phyloP scores from a whole-genome alignment of 1,140 invertebrate genomes.

The Pinna nobilis region DNA sequence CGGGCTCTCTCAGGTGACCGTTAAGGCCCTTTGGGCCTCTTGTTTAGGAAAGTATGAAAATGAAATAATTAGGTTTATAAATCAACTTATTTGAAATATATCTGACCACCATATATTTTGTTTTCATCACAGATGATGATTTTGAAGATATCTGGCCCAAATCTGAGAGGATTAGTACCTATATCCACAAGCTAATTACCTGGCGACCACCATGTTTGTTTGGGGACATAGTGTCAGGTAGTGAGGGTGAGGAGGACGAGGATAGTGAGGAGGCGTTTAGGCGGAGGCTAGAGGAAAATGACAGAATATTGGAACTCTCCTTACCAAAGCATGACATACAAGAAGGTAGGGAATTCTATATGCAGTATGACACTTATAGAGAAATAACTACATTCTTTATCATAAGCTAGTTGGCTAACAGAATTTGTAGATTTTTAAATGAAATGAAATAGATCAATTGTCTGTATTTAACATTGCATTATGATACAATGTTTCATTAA shows the following conservation, averaged over 20 bases:
- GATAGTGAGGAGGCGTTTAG: slow-evolving; percentile 8
- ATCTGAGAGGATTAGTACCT: slow-evolving; percentile 50
- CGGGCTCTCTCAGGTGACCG: too few species aligned
- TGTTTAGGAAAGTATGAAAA: too few species aligned
- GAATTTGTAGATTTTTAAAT: too few species aligned
- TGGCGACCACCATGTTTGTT: slow-evolving; percentile 56
- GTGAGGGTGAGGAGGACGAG: slow-evolving; percentile 37
- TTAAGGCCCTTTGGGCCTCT: too few species aligned
- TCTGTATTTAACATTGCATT: too few species aligned
- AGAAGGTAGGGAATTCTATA: not conserved
- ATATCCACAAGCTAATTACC: slow-evolving; percentile 44
- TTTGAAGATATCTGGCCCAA: slow-evolving; percentile 57
- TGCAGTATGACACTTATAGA: not conserved
- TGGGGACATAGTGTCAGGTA: slow-evolving; percentile 32
- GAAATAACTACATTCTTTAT: too few species aligned
- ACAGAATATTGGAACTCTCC: slow-evolving; percentile 7
- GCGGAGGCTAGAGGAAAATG: slow-evolving; percentile 4
- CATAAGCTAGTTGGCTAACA: too few species aligned
- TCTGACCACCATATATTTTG: not conserved
- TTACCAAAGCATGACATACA: not conserved
- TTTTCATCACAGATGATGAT: slow-evolving; percentile 38
- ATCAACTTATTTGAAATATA: too few species aligned
- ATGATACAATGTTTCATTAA: too few species aligned
- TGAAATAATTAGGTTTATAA: too few species aligned
- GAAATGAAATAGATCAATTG: too few species aligned